phyloP scores from a whole-genome alignment of 2,113 vertebrate genomes.

The Phocoena phocoena region DNA sequence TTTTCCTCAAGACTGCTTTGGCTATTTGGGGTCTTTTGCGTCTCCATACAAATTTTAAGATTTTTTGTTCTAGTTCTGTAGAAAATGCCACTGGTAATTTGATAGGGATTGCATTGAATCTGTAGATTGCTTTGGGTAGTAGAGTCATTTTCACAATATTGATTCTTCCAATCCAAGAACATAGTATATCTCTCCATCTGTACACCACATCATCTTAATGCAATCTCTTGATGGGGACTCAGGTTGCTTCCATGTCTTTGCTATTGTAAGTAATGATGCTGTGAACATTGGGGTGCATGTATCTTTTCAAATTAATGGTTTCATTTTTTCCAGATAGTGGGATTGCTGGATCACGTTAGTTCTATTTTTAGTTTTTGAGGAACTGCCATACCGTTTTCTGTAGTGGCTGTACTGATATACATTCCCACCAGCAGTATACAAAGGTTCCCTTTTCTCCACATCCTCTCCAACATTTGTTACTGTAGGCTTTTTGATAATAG shows the following conservation, averaged over 20 bases:
- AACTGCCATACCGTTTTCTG: neutral
- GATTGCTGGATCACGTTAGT: neutral
- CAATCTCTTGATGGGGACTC: neutral
- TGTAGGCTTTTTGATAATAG: neutral
- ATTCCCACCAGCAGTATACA: neutral
- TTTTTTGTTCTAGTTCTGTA: too few relatives aligned
- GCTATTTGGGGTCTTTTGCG: too few relatives aligned
- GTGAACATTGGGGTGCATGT: neutral
- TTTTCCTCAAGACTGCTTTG: too few relatives aligned
- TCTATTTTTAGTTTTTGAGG: neutral
- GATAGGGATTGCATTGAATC: too few relatives aligned
- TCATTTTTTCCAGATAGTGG: neutral
- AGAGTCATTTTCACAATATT: too few relatives aligned
- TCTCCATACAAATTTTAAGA: too few relatives aligned
- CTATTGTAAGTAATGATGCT: neutral
- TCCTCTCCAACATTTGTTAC: neutral
- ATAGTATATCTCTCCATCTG: too few relatives aligned
- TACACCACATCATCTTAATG: neutral
- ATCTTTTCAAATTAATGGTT: neutral
- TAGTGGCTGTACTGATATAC: neutral
- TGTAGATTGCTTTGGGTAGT: too few relatives aligned
- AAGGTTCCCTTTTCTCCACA: neutral
- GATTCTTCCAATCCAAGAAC: too few relatives aligned
- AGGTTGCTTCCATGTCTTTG: neutral
- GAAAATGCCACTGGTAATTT: too few relatives aligned